phyloP scores from a whole-genome alignment of 2,888 invertebrate genomes.

The Antheraea yamamai region DNA sequence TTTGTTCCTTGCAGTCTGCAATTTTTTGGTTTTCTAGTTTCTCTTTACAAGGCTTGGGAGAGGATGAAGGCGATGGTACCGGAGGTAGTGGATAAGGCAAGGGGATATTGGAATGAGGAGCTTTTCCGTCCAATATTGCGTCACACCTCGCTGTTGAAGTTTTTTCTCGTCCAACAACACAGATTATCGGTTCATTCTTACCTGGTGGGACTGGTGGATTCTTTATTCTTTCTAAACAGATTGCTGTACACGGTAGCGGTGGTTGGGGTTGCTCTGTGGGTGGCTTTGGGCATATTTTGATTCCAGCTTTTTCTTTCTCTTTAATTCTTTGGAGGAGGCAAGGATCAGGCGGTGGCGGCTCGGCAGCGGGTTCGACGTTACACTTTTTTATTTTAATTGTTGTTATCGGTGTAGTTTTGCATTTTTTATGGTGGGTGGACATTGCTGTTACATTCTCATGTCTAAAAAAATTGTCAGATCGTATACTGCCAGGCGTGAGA shows the following conservation, averaged over 20 bases:
- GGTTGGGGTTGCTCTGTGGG: constrained; percentile 41
- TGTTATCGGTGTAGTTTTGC: constrained; percentile 9
- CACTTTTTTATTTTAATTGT: constrained; percentile 59
- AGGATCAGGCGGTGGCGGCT: constrained; percentile 46
- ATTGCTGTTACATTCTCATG: constrained; percentile 15
- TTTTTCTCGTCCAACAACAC: constrained; percentile 43
- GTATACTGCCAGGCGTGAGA: neutral
- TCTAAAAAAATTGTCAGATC: neutral
- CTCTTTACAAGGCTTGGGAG: constrained; percentile 51
- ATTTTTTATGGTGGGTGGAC: constrained; percentile 16
- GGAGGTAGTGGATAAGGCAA: constrained; percentile 51
- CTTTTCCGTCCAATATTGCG: constrained; percentile 36
- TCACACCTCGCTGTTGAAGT: constrained; percentile 52
- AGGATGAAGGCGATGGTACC: constrained; percentile 47
- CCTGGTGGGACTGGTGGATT: constrained; percentile 43
- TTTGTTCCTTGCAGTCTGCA: constrained; percentile 50
- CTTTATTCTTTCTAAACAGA: constrained; percentile 63
- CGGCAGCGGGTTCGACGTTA: constrained; percentile 42
- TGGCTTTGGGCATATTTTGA: constrained; percentile 50
- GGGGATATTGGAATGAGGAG: constrained; percentile 40
- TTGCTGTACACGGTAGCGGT: constrained; percentile 44
- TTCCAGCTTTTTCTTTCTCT: constrained; percentile 50
- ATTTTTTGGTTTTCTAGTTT: constrained; percentile 38
- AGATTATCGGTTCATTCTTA: constrained; percentile 38
- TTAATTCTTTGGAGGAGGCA: constrained; percentile 49